Evolutionary conservation across 1,140 invertebrate species (phyloP), one percentile per base, ranked within the genome.

Genomic region (Eueides isabella): DNA sequence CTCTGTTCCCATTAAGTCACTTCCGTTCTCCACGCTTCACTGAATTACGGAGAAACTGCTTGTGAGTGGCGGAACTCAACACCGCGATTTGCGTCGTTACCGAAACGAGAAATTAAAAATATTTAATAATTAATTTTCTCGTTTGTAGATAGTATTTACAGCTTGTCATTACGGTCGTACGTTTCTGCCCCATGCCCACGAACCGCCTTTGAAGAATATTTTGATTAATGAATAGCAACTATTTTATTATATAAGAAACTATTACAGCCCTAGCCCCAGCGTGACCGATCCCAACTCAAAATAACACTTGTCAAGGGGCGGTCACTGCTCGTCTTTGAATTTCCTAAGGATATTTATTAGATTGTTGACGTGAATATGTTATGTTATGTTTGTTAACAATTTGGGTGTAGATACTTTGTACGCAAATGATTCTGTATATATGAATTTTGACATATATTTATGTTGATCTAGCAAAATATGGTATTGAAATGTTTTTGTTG

Each of bases 271-370:
- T n/a, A 79, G 64, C 77, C 77, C 78, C 83, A 80, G 74, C 74
- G 69, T 80, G 88, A 86, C 86, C 84, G 78, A 82, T 83, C 88
- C 87, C 85, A 89, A 86, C 85, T 90, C 88, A 88, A 85, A 89
- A 86, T 84, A 83, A 81, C 75, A 76, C 65, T 72, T 84, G 85
- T 84, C 83, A 84, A 80, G 79, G 81, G 83, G 67, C 78, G 85
- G 85, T 86, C 85, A 87, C 77, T 84, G 65, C 78, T 72, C 77
- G 74, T 81, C 80, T 80, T 81, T 83, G 76, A 80, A 77, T 81
- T 78, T 81, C 80, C 76, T 80, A 80, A 82, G 81, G 82, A 82
- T 84, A 85, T 84, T 84, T 82, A 84, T 83, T 83, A 82, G 80
- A 80, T 80, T 78, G 81, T 81, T 80, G 83, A 83, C 83, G 75